Evolutionary conservation across 2,113 vertebrate genomes (phyloP).

Genomic region (Nestor notabilis): DNA sequence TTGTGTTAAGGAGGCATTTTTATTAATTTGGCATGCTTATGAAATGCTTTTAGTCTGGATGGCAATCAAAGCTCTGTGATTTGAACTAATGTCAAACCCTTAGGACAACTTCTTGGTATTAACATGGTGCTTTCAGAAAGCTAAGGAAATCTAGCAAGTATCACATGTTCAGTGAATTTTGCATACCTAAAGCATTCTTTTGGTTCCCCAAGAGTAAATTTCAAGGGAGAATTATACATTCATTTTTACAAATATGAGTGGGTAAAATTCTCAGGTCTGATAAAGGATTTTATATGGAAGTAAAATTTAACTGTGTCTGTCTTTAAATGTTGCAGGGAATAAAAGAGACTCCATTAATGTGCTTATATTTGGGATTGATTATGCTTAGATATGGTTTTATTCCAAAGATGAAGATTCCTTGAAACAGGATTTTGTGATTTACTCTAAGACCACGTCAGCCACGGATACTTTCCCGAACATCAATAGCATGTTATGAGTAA

Average conservation of each 20-base stretch:
- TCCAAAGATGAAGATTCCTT: neutral
- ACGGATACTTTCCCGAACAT: neutral
- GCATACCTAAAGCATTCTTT: neutral
- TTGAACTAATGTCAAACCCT: constrained; percentile 58
- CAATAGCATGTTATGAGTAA: neutral
- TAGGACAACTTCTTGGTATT: constrained; percentile 32
- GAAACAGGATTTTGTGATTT: neutral
- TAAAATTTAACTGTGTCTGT: neutral
- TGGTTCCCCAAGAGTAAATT: neutral
- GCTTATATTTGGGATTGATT: neutral
- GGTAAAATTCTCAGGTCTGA: neutral
- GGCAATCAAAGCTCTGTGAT: constrained; percentile 51
- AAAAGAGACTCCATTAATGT: neutral
- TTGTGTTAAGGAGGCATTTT: constrained; percentile 34
- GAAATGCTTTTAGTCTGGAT: constrained; percentile 39
- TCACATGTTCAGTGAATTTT: neutral
- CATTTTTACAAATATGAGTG: neutral
- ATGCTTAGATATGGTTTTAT: neutral
- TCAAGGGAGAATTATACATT: neutral
- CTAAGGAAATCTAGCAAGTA: neutral
- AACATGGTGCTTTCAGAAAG: constrained; percentile 18
- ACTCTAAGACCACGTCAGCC: neutral
- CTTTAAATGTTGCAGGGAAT: neutral
- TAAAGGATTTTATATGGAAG: neutral
- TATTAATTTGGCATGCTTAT: constrained; percentile 53